Conservation (phyloP, 2,113 vertebrate species). For the Maccullochella peelii region DNA sequence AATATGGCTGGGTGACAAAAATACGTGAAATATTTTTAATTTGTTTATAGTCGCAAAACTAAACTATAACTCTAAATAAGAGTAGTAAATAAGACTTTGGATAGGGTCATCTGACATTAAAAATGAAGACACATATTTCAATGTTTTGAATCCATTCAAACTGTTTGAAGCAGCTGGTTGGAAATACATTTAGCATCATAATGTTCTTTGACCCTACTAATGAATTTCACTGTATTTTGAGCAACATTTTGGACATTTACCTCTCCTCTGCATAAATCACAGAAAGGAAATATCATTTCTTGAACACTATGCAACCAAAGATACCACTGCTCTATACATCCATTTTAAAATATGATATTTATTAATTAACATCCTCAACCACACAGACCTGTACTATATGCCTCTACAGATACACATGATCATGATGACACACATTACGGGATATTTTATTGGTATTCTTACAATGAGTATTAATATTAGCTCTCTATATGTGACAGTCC, state of each 20-base stretch:
- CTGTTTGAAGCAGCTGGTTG: neutral
- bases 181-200: neutral
- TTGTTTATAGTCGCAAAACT: neutral
- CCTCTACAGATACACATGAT: neutral
- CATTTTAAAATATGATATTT: neutral
- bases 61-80: neutral
- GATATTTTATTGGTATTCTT: neutral
- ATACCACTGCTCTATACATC: neutral
- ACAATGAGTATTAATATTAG: neutral
- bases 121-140: neutral
- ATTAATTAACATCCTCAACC: neutral
- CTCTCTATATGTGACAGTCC: neutral
- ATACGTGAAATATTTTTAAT: neutral
- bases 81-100: neutral
- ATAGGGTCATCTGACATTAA: neutral
- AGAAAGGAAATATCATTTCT: neutral
- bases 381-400: neutral
- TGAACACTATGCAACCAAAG: neutral
- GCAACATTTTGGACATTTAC: neutral
- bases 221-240: neutral
- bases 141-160: neutral
- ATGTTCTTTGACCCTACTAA: neutral
- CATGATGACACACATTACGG: neutral
- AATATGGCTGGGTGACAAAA: constrained; percentile 4
- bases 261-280: neutral